These are phyloP conservation scores for Drosophila triauraria DNA, from an alignment of 1,140 invertebrate genomes.

Conservation along the genomic window DNA sequence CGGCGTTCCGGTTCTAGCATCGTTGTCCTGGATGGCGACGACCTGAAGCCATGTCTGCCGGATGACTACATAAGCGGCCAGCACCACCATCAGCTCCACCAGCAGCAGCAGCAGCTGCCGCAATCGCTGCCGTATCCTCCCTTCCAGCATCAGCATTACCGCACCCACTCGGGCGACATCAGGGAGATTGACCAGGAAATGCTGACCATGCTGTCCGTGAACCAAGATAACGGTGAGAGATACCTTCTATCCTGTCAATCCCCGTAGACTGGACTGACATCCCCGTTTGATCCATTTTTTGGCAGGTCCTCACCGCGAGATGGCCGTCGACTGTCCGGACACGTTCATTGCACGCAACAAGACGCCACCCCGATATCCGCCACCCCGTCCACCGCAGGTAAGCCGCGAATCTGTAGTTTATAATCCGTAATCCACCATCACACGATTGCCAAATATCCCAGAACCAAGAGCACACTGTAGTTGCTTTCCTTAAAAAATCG, in stretches of 20 bases:
- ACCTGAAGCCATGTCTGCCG: constrained; percentile 85
- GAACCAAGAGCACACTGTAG: constrained; percentile 7
- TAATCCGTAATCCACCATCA: background rate
- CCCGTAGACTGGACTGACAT: background rate
- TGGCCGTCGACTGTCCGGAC: constrained; percentile 99
- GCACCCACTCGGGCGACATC: constrained; percentile 79
- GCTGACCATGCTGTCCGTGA: constrained; percentile 89
- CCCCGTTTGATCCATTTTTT: constrained; percentile 52
- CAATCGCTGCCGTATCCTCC: constrained; percentile 51
- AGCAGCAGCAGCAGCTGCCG: constrained; percentile 56
- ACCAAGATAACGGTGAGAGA: constrained; percentile 88
- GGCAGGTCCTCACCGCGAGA: constrained; percentile 94
- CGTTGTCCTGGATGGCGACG: constrained; percentile 89
- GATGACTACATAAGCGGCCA: constrained; percentile 84
- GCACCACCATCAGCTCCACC: constrained; percentile 61
- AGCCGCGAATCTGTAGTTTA: constrained; percentile 15
- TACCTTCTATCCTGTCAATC: too few relatives aligned
- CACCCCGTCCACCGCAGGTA: constrained; percentile 88
- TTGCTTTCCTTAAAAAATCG: background rate
- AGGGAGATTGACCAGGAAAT: constrained; percentile 88
- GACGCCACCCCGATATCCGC: constrained; percentile 95
- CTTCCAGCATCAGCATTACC: constrained; percentile 66
- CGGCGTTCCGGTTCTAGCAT: constrained; percentile 89
- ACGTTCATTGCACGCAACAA: constrained; percentile 96
- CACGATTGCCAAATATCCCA: background rate